A percentile compares a stretch with the other conserved stretches of the same genome.
These are phyloP conservation scores for Patagioenas fasciata DNA, from an alignment of 2,113 vertebrate genomes.

Conservation along the genomic window DNA sequence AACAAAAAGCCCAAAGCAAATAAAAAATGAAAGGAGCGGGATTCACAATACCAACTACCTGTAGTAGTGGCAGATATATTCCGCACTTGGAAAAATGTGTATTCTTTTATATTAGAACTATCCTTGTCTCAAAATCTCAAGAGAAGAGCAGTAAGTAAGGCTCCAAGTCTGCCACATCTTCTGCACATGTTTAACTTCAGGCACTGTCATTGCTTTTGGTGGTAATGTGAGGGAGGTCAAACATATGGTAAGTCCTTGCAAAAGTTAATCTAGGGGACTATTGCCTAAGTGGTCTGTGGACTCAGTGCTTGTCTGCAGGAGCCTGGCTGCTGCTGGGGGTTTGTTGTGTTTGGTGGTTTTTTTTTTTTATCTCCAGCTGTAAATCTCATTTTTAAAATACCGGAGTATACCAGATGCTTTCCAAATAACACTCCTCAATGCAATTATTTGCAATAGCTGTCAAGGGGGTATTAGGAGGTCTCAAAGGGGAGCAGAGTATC, in stretches of 20 bases:
- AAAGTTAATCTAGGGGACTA: background rate
- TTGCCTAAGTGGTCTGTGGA: slow-evolving; percentile 19
- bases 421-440: background rate
- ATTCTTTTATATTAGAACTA: background rate
- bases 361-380: slow-evolving; percentile 24
- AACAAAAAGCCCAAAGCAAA: background rate
- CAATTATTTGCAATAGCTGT: slow-evolving; percentile 26
- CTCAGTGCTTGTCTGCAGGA: slow-evolving; percentile 17
- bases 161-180: background rate
- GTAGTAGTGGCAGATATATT: background rate
- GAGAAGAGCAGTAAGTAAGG: background rate
- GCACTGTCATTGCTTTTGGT: background rate
- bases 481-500: background rate
- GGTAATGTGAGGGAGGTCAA: slow-evolving; percentile 1
- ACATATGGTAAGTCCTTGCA: background rate
- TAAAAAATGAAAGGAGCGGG: background rate
- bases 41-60: background rate
- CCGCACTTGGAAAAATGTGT: background rate
- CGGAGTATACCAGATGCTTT: background rate
- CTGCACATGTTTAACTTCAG: slow-evolving; percentile 1
- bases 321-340: slow-evolving; percentile 8
- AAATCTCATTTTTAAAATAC: slow-evolving; percentile 51
- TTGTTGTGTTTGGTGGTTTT: background rate
- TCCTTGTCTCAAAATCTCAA: background rate
- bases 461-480: background rate